phyloP scores from a whole-genome alignment of 2,113 vertebrate species.

The Corythaixoides concolor region DNA sequence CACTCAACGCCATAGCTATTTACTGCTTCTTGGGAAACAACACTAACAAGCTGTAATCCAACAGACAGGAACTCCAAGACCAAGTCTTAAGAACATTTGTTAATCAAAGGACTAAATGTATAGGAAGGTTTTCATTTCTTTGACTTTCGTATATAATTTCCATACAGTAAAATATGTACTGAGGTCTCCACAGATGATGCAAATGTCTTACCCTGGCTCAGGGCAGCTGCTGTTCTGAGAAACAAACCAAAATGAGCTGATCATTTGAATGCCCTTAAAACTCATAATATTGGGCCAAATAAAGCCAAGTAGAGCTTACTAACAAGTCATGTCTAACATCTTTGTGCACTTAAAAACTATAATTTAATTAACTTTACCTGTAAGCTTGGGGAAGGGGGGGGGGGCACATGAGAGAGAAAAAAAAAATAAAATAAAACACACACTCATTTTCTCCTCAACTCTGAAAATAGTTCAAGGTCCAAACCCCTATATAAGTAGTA shows the following conservation, averaged over 20 bases:
- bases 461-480: neutral
- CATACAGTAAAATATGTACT: slow-evolving; percentile 47
- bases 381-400: neutral
- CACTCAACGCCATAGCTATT: neutral
- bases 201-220: slow-evolving; percentile 1
- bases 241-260: neutral
- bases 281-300: neutral
- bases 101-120: slow-evolving; percentile 55
- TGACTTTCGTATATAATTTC: slow-evolving; percentile 25
- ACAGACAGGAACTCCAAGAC: neutral
- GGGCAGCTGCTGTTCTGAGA: slow-evolving; percentile 32
- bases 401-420: rapidly evolving
- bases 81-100: slow-evolving; percentile 33
- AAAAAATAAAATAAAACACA: neutral
- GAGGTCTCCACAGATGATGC: slow-evolving; percentile 13
- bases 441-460: slow-evolving; percentile 56
- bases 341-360: neutral
- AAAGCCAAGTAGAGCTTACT: neutral
- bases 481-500: slow-evolving; percentile 21
- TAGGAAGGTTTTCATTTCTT: neutral
- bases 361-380: slow-evolving; percentile 28
- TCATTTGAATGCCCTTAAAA: slow-evolving; percentile 21
- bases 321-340: neutral
- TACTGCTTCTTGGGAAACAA: neutral
- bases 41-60: neutral